Evolutionary conservation across 2,888 invertebrate species (phyloP), one percentile per base, ranked within the genome.

Genomic region (Philaethria dido): DNA sequence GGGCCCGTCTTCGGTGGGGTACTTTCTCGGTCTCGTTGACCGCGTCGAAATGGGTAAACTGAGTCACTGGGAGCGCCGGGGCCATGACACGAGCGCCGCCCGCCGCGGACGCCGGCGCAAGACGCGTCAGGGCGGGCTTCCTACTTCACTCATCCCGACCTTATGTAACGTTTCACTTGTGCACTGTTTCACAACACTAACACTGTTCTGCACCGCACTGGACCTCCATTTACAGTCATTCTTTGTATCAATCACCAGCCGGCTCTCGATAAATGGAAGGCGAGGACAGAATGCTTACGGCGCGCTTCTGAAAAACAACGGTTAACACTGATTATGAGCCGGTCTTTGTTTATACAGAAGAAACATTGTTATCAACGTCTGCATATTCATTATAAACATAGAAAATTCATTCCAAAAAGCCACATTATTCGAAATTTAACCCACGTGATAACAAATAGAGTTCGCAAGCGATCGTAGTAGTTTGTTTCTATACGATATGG

Each of bases 41-140:
- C 75, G 81, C 75, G 77, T 80, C 80, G 73, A 78, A 79, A 81
- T 85, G 84, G 78, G 78, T 85, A 77, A 84, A 82, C 82, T 84
- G 90, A 76, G 93, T 88, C 94, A 97, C 96, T 86, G 97, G 96
- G 92, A 97, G 95, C 94, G 98, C 98, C 94, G 98, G 98, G 95
- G 98, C 98, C 98, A 98, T 98, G 95, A 96, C 94, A 96, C 95
- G 93, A 93, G 93, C 94, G 73, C 71, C 84, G 87, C 93, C 89
- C 89, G 89, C 93, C 93, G 93, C 80, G 81, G 83, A 84, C 87
- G 85, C 87, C 81, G 82, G 83, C 86, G 81, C 85, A 80, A 80
- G 80, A 77, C 82, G 85, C 84, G 82, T 89, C 88, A 90, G 83
- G 85, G 85, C 84, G 83, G 82, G 81, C 85, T 82, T 76, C 80